A percentile compares a stretch with the other conserved stretches of the same genome.
phyloP scores from a whole-genome alignment of 2,113 vertebrate species.

The Alces alces region DNA sequence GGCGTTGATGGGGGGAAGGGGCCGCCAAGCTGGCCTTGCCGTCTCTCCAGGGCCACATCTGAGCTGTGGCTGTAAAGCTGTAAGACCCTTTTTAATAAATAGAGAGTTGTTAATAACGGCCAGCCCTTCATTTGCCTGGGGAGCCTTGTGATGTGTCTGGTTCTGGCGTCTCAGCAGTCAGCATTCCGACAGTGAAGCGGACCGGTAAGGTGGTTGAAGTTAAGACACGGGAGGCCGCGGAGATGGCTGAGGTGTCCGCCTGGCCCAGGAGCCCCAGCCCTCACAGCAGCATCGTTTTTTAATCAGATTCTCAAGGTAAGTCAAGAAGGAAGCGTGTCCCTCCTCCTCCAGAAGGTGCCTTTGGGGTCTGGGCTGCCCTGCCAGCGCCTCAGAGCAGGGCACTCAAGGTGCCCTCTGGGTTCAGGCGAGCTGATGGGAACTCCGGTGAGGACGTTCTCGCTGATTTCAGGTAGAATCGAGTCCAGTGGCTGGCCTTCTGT shows the following conservation, averaged over 20 bases:
- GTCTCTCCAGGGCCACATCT: not conserved
- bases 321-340: accelerated
- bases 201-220: accelerated
- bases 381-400: not conserved
- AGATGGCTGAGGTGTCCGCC: accelerated
- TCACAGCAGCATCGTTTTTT: accelerated
- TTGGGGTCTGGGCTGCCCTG: accelerated
- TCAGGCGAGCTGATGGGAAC: slow-evolving; percentile 11
- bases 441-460: slow-evolving; percentile 48
- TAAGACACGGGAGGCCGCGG: not conserved
- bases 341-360: not conserved
- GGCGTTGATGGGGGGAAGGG: not conserved
- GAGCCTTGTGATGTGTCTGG: accelerated
- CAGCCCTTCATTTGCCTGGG: not conserved
- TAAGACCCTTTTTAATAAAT: slow-evolving; percentile 60
- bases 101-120: not conserved
- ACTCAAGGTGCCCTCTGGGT: not conserved
- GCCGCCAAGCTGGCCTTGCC: not conserved
- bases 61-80: not conserved
- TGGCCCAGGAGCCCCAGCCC: no score
- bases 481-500: not conserved
- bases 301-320: not conserved
- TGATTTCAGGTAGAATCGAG: slow-evolving; percentile 58
- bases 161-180: not conserved
- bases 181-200: not conserved